These are phyloP conservation scores for Phodopus roborovskii DNA, from an alignment of 2,113 vertebrate genomes.

Conservation along the genomic window DNA sequence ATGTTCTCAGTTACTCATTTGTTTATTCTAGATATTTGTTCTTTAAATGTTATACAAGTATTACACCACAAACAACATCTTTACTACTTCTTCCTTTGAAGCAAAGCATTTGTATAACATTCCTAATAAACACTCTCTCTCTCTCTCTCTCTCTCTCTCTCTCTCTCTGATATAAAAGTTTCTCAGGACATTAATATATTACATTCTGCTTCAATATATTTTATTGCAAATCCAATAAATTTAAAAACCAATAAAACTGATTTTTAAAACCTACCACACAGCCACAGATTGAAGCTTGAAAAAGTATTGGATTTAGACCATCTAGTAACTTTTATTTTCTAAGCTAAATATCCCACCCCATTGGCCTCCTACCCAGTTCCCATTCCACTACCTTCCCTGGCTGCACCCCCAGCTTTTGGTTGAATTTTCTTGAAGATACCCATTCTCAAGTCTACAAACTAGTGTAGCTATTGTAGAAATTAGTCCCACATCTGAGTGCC, in stretches of 20 bases:
- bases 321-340: not conserved
- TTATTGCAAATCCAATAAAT: not conserved
- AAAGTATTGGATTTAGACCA: not conserved
- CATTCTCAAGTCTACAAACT: not conserved
- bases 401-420: not conserved
- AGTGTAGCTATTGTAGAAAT: not conserved
- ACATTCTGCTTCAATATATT: not conserved
- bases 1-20: constrained; percentile 58
- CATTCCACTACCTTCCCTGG: not conserved
- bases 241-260: not conserved
- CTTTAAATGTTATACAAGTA: not conserved
- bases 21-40: not conserved
- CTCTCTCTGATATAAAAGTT: not conserved
- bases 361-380: not conserved
- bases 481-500: not conserved
- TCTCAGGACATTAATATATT: not conserved
- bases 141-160: no score
- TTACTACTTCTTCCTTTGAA: not conserved
- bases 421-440: not conserved
- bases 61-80: not conserved
- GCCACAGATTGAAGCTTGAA: not conserved
- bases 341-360: not conserved
- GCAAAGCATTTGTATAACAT: not conserved
- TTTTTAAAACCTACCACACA: not conserved
- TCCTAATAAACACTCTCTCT: not conserved